Conservation (phyloP, 2,797 vertebrate species). For the Emydoidea blandingii region DNA sequence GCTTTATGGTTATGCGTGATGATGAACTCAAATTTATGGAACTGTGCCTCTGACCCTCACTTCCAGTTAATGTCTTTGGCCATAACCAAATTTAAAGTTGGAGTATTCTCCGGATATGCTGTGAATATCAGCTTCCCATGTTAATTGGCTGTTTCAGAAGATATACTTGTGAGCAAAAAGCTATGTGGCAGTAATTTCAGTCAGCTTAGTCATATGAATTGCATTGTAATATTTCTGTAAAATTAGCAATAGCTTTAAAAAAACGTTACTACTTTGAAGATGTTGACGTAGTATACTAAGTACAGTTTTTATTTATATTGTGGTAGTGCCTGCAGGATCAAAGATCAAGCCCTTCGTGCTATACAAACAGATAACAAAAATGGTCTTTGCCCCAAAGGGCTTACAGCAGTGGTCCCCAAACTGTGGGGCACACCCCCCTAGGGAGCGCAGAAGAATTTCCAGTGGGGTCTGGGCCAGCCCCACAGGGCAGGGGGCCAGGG, state of each 20-base stretch:
- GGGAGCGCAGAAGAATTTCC: too few species aligned
- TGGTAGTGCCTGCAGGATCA: neutral
- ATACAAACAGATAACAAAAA: neutral
- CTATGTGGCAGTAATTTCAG: neutral
- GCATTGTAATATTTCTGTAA: neutral
- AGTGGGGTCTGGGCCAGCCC: neutral
- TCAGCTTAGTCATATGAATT: neutral
- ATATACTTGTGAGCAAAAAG: neutral
- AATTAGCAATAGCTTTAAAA: conserved; percentile 45
- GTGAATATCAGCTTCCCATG: rapidly evolving
- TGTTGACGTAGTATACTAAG: neutral
- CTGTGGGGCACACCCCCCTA: too few species aligned
- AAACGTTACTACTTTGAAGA: neutral
- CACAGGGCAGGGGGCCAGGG: neutral
- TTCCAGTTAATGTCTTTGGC: neutral
- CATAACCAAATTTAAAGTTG: neutral
- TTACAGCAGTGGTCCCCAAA: too few species aligned
- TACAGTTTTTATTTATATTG: neutral
- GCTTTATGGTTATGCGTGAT: neutral
- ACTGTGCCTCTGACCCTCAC: neutral
- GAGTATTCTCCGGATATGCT: neutral
- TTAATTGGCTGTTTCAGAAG: neutral
- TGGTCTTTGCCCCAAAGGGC: neutral
- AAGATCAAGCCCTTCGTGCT: neutral
- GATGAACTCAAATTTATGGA: neutral